Base-by-base conservation (phyloP, 2,113 vertebrate species). In the Myotis brandtii region DNA sequence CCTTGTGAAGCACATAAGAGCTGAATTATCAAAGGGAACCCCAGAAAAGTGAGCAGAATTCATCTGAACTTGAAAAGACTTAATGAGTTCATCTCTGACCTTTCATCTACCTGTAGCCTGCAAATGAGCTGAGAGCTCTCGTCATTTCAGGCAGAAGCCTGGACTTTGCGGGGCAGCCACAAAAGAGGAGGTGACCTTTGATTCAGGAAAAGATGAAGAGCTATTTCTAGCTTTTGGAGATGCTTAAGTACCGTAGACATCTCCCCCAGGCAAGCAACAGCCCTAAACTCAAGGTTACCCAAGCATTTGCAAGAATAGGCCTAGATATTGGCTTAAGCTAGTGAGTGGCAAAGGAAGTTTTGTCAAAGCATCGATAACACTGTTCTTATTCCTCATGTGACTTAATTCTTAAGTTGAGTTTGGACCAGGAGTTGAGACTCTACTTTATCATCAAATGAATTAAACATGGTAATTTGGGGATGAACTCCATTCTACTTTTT, bases 1-100 rank as follows among this genome's bases (percentile, higher is more conserved):
- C 34, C 64, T 67, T 80, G 40, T 46, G 77, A 82, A 32, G 54
- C 12, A 79, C 13, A 12, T 40, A 67, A 37, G 37, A 79, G 59
- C 62, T 95, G 88, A 93, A 91, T 86, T 94, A 79, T 94, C 79
- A 91, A 86, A 90, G 94, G 27, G 30, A 92, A 81, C 30, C 27
- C 77, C 62, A 86, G 84, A 81, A 84, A 91, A 86, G 16, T 80
- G 7, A 43, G 9, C 32, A 3, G 13, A 69, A 50, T 89, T 81
- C 48, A 25, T 37, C 25, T 66, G 56, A 83, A 80, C 64, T 79
- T 34, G 17, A 23, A 80, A 85, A 30, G 48, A 2, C 46, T 54
- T 77, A 86, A 69, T 73, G 81, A 92, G 62, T 14, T 88, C 12
- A 23, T 64, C 43, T 85, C 67, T 96, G 87, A 95, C 67, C 54